Percentiles rank a stretch among this genome's conserved stretches.
These are phyloP conservation scores for Campoletis sonorensis DNA, from an alignment of 1,140 invertebrate species.

Conservation along the genomic window DNA sequence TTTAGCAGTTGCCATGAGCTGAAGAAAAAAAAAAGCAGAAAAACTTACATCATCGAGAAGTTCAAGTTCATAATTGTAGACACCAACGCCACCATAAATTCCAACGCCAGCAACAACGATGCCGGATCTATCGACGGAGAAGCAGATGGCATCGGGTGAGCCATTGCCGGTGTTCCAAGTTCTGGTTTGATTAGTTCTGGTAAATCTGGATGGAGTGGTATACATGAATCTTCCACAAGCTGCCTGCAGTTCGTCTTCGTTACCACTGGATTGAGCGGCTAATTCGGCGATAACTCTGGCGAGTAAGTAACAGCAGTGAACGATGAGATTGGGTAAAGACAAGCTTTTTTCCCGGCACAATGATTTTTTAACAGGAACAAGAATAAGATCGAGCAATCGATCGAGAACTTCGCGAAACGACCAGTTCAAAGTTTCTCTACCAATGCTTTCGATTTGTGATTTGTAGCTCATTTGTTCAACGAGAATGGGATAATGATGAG, in stretches of 20 bases:
- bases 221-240: slow-evolving; percentile 84
- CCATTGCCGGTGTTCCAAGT: slow-evolving; percentile 99
- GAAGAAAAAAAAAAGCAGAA: too few species aligned
- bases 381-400: slow-evolving; percentile 87
- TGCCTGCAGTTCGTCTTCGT: slow-evolving; percentile 82
- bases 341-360: slow-evolving; percentile 79
- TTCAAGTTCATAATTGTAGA: slow-evolving; percentile 94
- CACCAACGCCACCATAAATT: slow-evolving; percentile 92
- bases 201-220: slow-evolving; percentile 93
- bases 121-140: slow-evolving; percentile 93
- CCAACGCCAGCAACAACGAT: slow-evolving; percentile 92
- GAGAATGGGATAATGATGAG: slow-evolving; percentile 86
- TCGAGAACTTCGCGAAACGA: slow-evolving; percentile 91
- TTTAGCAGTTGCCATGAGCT: too few species aligned
- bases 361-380: slow-evolving; percentile 85
- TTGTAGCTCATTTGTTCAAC: slow-evolving; percentile 90
- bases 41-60: slow-evolving; percentile 86
- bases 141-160: slow-evolving; percentile 97
- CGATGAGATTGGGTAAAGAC: slow-evolving; percentile 82
- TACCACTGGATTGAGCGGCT: slow-evolving; percentile 85
- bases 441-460: slow-evolving; percentile 71
- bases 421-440: slow-evolving; percentile 78
- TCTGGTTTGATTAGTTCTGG: slow-evolving; percentile 89
- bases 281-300: slow-evolving; percentile 93
- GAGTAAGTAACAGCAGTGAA: slow-evolving; percentile 91